Conservation (phyloP, 2,113 vertebrate genomes). For the Pyxicephalus adspersus region DNA sequence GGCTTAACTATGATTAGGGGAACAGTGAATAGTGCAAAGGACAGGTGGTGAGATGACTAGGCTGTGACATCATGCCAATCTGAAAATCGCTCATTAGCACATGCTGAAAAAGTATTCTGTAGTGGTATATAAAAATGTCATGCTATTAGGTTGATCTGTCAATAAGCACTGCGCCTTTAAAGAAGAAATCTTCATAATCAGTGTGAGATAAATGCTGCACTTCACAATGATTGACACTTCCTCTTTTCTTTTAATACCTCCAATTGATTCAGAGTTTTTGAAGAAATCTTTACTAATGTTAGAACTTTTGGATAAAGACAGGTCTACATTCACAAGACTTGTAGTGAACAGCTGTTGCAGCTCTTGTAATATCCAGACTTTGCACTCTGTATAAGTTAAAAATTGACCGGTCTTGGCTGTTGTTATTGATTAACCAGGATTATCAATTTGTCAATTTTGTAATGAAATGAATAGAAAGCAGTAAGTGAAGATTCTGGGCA, state of each 20-base stretch:
- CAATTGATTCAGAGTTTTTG: neutral
- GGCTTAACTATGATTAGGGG: no score
- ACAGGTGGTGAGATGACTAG: no score
- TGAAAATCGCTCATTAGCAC: no score
- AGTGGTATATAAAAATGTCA: no score
- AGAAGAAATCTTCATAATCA: no score
- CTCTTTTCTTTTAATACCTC: neutral
- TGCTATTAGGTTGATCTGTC: no score
- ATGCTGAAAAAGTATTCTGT: no score
- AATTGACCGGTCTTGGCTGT: conserved; percentile 10
- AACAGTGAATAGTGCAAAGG: no score
- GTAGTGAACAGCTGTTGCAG: neutral
- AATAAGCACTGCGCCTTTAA: no score
- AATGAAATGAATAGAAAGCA: conserved; percentile 3
- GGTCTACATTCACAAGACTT: neutral
- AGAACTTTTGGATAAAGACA: neutral
- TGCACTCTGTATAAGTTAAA: conserved; percentile 48
- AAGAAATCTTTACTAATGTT: neutral
- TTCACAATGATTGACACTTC: neutral
- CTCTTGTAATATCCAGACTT: conserved; percentile 25
- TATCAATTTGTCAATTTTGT: conserved; percentile 22
- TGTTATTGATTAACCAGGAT: conserved; percentile 48
- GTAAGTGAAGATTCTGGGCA: conserved; percentile 24
- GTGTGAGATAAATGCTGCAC: neutral
- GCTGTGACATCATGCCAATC: no score